Evolutionary conservation across 2,888 invertebrate genomes (phyloP).

Genomic region (Drosophila infuscata): DNA sequence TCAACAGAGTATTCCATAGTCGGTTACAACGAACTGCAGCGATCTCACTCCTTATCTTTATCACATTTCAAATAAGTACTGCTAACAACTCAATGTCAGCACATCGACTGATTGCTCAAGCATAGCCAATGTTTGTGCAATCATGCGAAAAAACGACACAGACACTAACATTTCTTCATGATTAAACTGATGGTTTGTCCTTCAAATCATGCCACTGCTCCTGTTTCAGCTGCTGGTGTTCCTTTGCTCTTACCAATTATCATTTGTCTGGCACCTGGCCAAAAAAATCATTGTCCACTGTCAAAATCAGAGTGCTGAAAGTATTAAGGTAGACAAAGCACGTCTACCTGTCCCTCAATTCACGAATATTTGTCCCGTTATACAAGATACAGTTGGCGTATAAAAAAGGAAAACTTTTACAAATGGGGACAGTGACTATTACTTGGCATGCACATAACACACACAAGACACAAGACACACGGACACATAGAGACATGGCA

Average conservation of each 20-base stretch:
- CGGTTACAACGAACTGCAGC: background rate
- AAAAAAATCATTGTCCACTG: conserved; percentile 50
- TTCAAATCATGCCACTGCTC: background rate
- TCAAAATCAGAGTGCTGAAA: conserved; percentile 59
- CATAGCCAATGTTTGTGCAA: conserved; percentile 44
- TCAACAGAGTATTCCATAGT: background rate
- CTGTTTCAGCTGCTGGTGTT: background rate
- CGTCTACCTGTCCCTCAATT: conserved; percentile 54
- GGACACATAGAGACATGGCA: conserved; percentile 16
- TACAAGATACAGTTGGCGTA: conserved; percentile 20
- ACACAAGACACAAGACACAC: conserved; percentile 23
- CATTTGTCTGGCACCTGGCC: conserved; percentile 59
- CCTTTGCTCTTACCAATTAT: conserved; percentile 45
- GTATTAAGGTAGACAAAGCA: conserved; percentile 57
- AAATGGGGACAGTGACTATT: conserved; percentile 41
- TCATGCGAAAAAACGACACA: conserved; percentile 45
- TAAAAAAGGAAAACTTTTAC: conserved; percentile 26
- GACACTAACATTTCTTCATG: conserved; percentile 52
- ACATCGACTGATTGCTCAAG: conserved; percentile 39
- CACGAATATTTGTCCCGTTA: conserved; percentile 21
- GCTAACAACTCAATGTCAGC: conserved; percentile 53
- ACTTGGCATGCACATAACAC: conserved; percentile 45
- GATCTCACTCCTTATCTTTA: conserved; percentile 5
- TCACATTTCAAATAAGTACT: conserved; percentile 28
- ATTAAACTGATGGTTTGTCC: conserved; percentile 44